phyloP scores from a whole-genome alignment of 2,113 vertebrate genomes.

The Panthera leo region DNA sequence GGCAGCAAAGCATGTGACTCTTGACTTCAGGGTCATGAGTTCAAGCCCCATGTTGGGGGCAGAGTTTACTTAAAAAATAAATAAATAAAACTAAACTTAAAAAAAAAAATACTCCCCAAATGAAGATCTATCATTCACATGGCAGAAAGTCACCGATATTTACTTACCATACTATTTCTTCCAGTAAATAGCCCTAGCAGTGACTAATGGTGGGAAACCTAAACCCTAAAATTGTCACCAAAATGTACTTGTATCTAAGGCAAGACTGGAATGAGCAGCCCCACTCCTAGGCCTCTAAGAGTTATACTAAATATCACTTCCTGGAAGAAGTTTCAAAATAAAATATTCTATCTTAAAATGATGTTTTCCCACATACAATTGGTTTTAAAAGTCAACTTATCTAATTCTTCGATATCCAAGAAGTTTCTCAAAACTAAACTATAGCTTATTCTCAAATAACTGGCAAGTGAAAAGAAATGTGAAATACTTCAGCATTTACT shows the following conservation, averaged over 20 bases:
- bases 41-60: background rate
- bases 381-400: slow-evolving; percentile 35
- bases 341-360: slow-evolving; percentile 5
- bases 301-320: background rate
- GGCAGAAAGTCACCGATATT: background rate
- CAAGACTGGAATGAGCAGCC: background rate
- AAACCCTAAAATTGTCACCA: slow-evolving; percentile 51
- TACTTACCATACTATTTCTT: background rate
- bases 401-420: slow-evolving; percentile 1
- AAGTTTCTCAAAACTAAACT: slow-evolving; percentile 25
- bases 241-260: background rate
- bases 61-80: background rate
- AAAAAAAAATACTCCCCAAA: background rate
- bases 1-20: background rate
- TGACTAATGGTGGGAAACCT: slow-evolving; percentile 39
- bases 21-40: background rate
- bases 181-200: background rate
- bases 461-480: slow-evolving; percentile 40
- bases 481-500: slow-evolving; percentile 52
- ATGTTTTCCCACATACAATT: background rate
- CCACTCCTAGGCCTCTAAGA: background rate
- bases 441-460: slow-evolving; percentile 50
- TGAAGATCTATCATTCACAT: background rate
- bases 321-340: background rate
- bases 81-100: background rate